Evolutionary conservation across 2,888 invertebrate genomes (phyloP), one percentile per base, ranked within the genome.

Genomic region (Oeneis ivallda): DNA sequence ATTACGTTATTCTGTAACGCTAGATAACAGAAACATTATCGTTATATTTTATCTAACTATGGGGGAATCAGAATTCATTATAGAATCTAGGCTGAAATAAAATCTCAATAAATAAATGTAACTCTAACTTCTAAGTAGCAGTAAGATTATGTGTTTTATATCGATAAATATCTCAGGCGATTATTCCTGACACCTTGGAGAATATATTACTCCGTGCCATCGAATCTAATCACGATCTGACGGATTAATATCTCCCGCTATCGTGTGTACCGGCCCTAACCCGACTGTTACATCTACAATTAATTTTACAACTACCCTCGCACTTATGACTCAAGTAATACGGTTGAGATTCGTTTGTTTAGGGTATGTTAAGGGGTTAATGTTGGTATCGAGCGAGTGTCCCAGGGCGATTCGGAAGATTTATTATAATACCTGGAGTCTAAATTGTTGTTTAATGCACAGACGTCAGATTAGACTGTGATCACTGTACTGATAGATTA

Each of bases 221-320:
- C 84, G 89, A 91, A 89, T 91, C 89, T 91, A 89, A 90, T 91
- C 90, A 89, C 83, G 77, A 90, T 87, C 88, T 85, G 87, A 86
- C 81, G 88, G 90, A 90, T 90, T 89, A 90, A 88, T 88, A 89
- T 88, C 87, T 82, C 78, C 78, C 82, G 81, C 79, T 80, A 79
- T 80, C 78, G 79, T 83, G 79, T 84, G 82, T 80, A 80, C 79
- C 76, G 76, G 78, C 74, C 79, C 79, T 79, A 83, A 79, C 79
- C 81, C 80, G 81, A 76, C 84, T 84, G 83, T 83, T 83, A 74
- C 78, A 76, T 81, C 81, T 80, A 79, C 76, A 72, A 50, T 34
- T 50, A 65, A 61, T 69, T 70, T 70, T 70, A 67, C 70, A 68
- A 53, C 64, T 66, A 70, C 69, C 32, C 50, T 49, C 58, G 67